These are phyloP conservation scores for Graphium colonna DNA, from an alignment of 2,888 invertebrate genomes.

Conservation along the genomic window DNA sequence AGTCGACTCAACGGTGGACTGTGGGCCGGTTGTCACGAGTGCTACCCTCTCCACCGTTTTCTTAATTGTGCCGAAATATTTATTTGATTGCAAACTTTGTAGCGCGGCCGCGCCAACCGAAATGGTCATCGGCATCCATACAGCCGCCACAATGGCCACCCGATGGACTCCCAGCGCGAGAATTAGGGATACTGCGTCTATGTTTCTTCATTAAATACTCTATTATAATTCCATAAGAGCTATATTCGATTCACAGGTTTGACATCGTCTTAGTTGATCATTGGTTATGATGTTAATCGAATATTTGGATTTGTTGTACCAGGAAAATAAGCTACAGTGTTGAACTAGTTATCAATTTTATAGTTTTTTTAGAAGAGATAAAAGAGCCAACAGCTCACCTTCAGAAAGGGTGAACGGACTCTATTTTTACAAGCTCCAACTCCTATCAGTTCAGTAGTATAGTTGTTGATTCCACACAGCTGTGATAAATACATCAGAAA, in stretches of 20 bases:
- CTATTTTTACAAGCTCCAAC: no score
- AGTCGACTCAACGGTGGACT: constrained; percentile 48
- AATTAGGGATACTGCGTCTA: constrained; percentile 45
- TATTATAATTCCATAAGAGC: constrained; percentile 5
- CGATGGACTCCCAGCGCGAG: constrained; percentile 42
- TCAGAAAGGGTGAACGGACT: no score
- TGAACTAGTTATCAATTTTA: no score
- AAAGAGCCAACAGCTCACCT: no score
- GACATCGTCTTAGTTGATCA: constrained; percentile 5
- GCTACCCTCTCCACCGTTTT: constrained; percentile 77
- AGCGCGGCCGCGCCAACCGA: constrained; percentile 71
- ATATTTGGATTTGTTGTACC: background rate
- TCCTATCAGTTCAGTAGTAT: no score
- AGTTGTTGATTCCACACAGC: no score
- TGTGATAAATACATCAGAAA: no score
- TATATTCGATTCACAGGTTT: background rate
- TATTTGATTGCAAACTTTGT: constrained; percentile 78
- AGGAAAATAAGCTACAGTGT: no score
- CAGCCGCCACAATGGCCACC: constrained; percentile 59
- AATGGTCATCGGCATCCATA: constrained; percentile 76
- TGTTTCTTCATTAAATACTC: constrained; percentile 5
- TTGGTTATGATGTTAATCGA: background rate
- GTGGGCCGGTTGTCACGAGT: constrained; percentile 71
- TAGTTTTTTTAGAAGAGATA: no score
- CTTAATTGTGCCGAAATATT: constrained; percentile 81